These are phyloP conservation scores for Carassius carassius DNA, from an alignment of 2,113 vertebrate species.

Conservation along the genomic window DNA sequence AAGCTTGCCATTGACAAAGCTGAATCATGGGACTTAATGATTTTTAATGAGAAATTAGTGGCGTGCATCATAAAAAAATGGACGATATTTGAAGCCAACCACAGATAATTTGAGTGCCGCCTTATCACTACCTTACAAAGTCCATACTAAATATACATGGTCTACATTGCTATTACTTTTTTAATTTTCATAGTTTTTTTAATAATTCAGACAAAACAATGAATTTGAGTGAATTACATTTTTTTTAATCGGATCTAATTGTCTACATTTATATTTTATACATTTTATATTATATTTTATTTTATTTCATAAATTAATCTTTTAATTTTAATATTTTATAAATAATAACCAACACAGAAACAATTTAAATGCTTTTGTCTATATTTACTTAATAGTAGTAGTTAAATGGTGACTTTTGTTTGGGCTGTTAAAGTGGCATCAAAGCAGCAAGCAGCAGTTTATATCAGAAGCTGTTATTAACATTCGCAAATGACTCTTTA, in stretches of 20 bases:
- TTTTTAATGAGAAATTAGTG: slow-evolving; percentile 31
- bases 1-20: slow-evolving; percentile 25
- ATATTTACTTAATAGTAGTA: neutral
- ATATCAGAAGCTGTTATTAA: neutral
- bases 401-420: neutral
- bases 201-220: neutral
- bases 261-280: neutral
- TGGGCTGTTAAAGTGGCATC: neutral
- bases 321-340: neutral
- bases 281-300: neutral
- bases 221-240: neutral
- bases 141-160: neutral
- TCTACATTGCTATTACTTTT: neutral
- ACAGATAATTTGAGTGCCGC: neutral
- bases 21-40: slow-evolving; percentile 24
- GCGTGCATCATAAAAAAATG: slow-evolving; percentile 1
- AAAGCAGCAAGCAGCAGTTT: neutral
- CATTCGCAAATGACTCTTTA: neutral
- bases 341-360: neutral
- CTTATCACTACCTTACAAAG: neutral
- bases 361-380: neutral
- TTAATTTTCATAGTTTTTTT: neutral
- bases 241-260: neutral
- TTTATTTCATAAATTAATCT: neutral
- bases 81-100: neutral